These are phyloP conservation scores for Acrobasis consociella DNA, from an alignment of 2,888 invertebrate species.

Conservation along the genomic window DNA sequence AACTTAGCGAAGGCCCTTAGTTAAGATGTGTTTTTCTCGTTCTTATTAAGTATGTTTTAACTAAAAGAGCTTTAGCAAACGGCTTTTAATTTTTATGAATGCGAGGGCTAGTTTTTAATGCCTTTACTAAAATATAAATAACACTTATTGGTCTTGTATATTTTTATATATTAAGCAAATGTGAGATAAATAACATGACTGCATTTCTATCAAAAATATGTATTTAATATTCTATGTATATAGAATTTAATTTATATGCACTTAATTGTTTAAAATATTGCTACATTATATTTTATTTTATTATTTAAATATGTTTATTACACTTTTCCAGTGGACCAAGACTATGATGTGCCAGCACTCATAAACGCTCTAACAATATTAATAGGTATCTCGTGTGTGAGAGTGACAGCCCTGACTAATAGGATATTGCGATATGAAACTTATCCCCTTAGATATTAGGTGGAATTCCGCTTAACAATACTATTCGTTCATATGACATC, in stretches of 20 bases:
- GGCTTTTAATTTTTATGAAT: not conserved
- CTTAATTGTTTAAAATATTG: constrained; percentile 27
- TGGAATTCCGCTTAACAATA: constrained; percentile 17
- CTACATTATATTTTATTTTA: constrained; percentile 27
- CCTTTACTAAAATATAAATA: too few species aligned
- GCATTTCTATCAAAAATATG: too few species aligned
- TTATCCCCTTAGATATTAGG: constrained; percentile 22
- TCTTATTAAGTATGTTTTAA: too few species aligned
- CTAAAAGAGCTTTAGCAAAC: too few species aligned
- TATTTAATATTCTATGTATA: too few species aligned
- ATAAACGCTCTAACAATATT: constrained; percentile 87
- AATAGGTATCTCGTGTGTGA: constrained; percentile 80
- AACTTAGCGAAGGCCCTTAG: too few species aligned
- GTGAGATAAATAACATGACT: too few species aligned
- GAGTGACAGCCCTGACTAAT: constrained; percentile 58
- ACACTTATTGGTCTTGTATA: too few species aligned
- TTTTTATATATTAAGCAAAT: too few species aligned
- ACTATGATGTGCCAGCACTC: constrained; percentile 88
- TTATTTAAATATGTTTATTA: constrained; percentile 25
- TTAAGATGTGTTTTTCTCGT: too few species aligned
- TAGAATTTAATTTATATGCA: too few species aligned
- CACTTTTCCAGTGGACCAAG: constrained; percentile 83
- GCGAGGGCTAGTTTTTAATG: too few species aligned
- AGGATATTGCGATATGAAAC: constrained; percentile 11
- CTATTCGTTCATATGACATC: not conserved